Evolutionary conservation across 2,888 invertebrate genomes (phyloP).

Genomic region (Heliconius erato): DNA sequence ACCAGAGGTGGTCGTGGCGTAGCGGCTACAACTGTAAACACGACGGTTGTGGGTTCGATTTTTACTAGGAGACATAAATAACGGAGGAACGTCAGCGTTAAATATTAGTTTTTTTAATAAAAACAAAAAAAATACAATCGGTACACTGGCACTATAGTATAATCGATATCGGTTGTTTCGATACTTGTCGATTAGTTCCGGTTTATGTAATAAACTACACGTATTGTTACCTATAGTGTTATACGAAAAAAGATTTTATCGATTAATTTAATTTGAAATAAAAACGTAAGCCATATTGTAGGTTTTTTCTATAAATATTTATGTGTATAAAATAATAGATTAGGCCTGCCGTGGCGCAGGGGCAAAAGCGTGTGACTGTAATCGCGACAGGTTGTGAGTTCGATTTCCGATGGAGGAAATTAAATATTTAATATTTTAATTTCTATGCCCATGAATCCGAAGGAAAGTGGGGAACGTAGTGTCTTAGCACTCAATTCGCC

Average conservation of each 20-base stretch:
- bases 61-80: too few relatives aligned
- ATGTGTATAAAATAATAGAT: not conserved
- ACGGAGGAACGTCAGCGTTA: not conserved
- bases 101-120: not conserved
- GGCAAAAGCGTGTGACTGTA: too few relatives aligned
- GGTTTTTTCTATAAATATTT: not conserved
- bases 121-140: not conserved
- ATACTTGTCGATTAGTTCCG: constrained; percentile 13
- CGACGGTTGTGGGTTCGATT: too few relatives aligned
- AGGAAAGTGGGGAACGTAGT: too few relatives aligned
- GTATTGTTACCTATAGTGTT: not conserved
- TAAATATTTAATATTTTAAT: too few relatives aligned
- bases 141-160: not conserved
- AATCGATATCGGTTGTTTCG: not conserved
- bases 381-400: too few relatives aligned
- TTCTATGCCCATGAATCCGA: too few relatives aligned
- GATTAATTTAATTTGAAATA: not conserved
- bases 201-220: not conserved
- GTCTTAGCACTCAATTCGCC: too few relatives aligned
- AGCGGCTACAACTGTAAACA: too few relatives aligned
- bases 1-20: too few relatives aligned
- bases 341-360: too few relatives aligned
- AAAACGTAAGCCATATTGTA: not conserved
- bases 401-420: too few relatives aligned
- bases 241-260: not conserved